Percentiles rank a stretch among this genome's conserved stretches.
Conservation (phyloP, 2,797 vertebrate species). For the Triplophysa yarkandensis region DNA sequence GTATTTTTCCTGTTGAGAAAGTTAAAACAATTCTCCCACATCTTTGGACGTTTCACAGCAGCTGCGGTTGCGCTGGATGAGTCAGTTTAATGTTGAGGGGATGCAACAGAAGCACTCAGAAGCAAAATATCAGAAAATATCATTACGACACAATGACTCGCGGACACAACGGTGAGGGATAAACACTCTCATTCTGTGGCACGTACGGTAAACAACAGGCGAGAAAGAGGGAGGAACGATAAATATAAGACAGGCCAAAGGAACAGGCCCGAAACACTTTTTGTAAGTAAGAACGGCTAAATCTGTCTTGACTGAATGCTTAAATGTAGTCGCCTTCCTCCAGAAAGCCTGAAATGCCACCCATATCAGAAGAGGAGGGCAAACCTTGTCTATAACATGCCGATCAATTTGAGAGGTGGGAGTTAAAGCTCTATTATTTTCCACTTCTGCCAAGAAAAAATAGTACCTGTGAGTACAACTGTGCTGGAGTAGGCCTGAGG, state of each 20-base stretch:
- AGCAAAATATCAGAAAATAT: constrained; percentile 18
- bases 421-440: constrained; percentile 54
- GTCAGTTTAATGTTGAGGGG: constrained; percentile 14
- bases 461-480: constrained; percentile 36
- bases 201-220: background rate
- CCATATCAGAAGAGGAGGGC: constrained; percentile 57
- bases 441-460: constrained; percentile 52
- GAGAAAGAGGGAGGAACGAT: background rate
- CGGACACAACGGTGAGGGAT: constrained; percentile 29
- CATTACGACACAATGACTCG: constrained; percentile 29
- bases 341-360: constrained; percentile 58
- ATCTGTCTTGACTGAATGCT: constrained; percentile 27
- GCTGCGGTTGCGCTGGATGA: constrained; percentile 20
- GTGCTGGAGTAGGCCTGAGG: constrained; percentile 2
- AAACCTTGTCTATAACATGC: constrained; percentile 62
- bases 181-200: background rate
- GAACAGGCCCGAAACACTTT: constrained; percentile 25
- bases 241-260: constrained; percentile 8
- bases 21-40: constrained; percentile 19
- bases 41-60: constrained; percentile 32
- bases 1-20: constrained; percentile 8
- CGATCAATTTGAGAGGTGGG: constrained; percentile 56
- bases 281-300: constrained; percentile 15
- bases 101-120: constrained; percentile 3
- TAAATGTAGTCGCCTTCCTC: constrained; percentile 35